A percentile compares a stretch with the other conserved stretches of the same genome.
Evolutionary conservation across 2,888 invertebrate species (phyloP).

Genomic region (Spisula solida): DNA sequence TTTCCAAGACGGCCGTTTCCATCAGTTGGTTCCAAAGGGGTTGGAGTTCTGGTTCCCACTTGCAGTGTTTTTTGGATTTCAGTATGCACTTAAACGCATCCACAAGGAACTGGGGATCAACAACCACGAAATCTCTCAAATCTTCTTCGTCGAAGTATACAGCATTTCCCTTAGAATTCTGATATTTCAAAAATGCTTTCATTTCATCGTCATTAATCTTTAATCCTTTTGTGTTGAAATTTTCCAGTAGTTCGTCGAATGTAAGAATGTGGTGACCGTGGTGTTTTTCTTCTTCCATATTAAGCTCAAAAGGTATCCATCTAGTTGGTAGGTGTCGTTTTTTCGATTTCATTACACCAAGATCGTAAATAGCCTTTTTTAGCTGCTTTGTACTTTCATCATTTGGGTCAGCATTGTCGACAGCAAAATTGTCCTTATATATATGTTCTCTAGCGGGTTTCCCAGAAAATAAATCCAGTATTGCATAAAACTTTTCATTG

Average conservation of each 20-base stretch:
- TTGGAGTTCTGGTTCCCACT: not conserved
- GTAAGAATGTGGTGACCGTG: slow-evolving; percentile 26
- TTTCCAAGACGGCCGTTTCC: slow-evolving; percentile 27
- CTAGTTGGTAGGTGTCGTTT: slow-evolving; percentile 37
- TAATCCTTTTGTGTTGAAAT: slow-evolving; percentile 8
- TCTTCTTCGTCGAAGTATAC: slow-evolving; percentile 49
- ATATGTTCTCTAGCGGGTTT: slow-evolving; percentile 53
- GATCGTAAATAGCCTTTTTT: not conserved
- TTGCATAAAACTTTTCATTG: slow-evolving; percentile 29
- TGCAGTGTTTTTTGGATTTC: slow-evolving; percentile 37
- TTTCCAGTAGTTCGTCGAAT: slow-evolving; percentile 34
- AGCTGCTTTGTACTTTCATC: not conserved
- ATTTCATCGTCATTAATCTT: slow-evolving; percentile 45
- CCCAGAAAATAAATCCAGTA: slow-evolving; percentile 40
- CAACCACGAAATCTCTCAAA: slow-evolving; percentile 29
- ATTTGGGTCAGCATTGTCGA: not conserved
- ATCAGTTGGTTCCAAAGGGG: slow-evolving; percentile 30
- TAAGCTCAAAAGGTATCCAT: slow-evolving; percentile 52
- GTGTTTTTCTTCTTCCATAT: not conserved
- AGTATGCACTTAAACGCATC: slow-evolving; percentile 54
- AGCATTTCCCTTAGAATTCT: slow-evolving; percentile 38
- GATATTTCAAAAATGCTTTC: slow-evolving; percentile 39
- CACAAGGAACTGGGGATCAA: slow-evolving; percentile 50
- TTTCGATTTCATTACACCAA: not conserved
- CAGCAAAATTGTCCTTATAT: slow-evolving; percentile 42